Percentiles rank a stretch among this genome's conserved stretches.
These are phyloP conservation scores for Molossus molossus DNA, from an alignment of 2,797 vertebrate genomes.

Conservation along the genomic window DNA sequence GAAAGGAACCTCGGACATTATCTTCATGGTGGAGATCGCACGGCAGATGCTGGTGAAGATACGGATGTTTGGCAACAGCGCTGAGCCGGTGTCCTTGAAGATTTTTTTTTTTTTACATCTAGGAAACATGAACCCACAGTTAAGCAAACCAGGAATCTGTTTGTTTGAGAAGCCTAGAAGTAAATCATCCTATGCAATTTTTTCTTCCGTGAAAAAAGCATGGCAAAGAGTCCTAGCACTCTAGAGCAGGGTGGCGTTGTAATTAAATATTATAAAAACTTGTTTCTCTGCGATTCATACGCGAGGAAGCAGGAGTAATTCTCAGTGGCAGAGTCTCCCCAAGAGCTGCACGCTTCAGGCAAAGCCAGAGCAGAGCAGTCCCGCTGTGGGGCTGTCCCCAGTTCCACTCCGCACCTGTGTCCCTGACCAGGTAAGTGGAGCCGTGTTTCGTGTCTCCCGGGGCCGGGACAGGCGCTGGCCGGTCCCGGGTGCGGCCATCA, in stretches of 20 bases:
- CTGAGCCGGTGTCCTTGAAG: neutral
- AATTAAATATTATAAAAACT: neutral
- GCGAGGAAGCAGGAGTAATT: neutral
- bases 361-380: neutral
- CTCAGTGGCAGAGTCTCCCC: neutral
- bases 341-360: neutral
- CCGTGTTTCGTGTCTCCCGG: neutral
- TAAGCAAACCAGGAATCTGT: neutral
- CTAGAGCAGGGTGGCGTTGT: neutral
- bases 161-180: neutral
- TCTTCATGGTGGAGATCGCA: neutral
- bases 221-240: neutral
- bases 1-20: neutral
- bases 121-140: constrained; percentile 1
- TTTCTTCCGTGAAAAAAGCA: neutral
- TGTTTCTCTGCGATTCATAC: neutral
- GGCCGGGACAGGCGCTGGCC: neutral
- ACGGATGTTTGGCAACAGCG: neutral
- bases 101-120: neutral
- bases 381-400: neutral
- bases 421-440: neutral
- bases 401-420: neutral
- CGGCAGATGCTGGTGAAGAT: neutral
- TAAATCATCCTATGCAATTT: neutral
- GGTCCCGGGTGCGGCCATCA: neutral